These are phyloP conservation scores for Amia ocellicauda DNA, from an alignment of 2,113 vertebrate species.

Conservation along the genomic window DNA sequence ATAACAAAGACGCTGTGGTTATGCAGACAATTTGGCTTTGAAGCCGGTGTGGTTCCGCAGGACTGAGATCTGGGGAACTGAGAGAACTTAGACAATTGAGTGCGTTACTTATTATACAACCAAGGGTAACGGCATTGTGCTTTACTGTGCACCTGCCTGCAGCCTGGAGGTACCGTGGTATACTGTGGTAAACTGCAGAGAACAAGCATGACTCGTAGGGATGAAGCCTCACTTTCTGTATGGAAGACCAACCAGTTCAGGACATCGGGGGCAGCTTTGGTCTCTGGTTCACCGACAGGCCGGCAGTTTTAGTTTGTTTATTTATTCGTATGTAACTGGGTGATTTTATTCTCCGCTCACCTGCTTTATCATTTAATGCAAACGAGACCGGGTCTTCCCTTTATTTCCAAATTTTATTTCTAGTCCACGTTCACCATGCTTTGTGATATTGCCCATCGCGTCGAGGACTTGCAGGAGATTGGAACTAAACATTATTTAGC, in stretches of 20 bases:
- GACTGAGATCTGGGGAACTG: too few species aligned
- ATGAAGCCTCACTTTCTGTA: too few species aligned
- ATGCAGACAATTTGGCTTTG: too few species aligned
- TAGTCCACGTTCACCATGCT: conserved; percentile 33
- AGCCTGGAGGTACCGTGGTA: conserved; percentile 25
- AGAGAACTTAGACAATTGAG: too few species aligned
- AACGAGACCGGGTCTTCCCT: conserved; percentile 31
- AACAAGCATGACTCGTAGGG: too few species aligned
- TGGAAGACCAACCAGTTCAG: conserved; percentile 18
- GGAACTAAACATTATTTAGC: conserved; percentile 46
- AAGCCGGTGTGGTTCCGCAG: too few species aligned
- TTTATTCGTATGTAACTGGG: too few species aligned
- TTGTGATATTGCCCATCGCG: conserved; percentile 10
- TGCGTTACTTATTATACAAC: too few species aligned
- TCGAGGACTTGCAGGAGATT: conserved; percentile 27
- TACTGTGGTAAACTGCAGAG: not conserved
- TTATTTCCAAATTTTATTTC: conserved; percentile 46
- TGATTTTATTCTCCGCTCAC: conserved; percentile 19
- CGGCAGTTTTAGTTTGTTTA: conserved; percentile 37
- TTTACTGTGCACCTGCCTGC: too few species aligned
- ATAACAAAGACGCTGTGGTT: too few species aligned
- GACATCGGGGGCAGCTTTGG: conserved; percentile 34
- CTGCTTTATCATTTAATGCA: conserved; percentile 43
- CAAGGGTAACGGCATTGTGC: too few species aligned
- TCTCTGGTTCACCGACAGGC: conserved; percentile 37